phyloP scores from a whole-genome alignment of 2,113 vertebrate species.

The Aptenodytes forsteri region DNA sequence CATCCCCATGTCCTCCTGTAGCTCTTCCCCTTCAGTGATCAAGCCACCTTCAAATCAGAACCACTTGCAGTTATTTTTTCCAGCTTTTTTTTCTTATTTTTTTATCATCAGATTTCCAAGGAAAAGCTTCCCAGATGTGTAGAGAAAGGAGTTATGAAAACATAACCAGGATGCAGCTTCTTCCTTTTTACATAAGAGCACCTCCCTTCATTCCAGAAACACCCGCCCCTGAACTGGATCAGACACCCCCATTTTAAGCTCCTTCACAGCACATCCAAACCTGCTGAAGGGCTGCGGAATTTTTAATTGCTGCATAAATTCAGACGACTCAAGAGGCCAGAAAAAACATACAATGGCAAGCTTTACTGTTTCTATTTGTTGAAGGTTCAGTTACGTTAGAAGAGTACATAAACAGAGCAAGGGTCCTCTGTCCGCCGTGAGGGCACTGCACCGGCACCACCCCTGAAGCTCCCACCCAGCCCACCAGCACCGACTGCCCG shows the following conservation, averaged over 20 bases:
- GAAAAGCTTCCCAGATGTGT: not conserved
- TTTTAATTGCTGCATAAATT: too few relatives aligned
- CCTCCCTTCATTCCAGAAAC: not conserved
- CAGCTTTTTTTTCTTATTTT: not conserved
- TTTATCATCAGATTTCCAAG: not conserved
- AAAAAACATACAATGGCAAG: not conserved
- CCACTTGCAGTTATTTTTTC: too few relatives aligned
- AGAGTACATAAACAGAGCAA: accelerated
- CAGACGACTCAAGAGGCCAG: not conserved
- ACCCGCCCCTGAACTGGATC: too few relatives aligned
- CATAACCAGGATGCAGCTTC: not conserved
- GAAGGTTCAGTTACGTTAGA: too few relatives aligned
- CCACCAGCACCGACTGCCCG: not conserved
- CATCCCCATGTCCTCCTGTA: accelerated
- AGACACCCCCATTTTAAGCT: accelerated
- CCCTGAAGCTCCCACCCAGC: not conserved
- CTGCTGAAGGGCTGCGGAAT: not conserved
- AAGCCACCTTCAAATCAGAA: not conserved
- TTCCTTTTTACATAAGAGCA: not conserved
- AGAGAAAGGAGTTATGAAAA: not conserved
- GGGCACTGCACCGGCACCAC: not conserved
- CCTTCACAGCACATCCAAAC: not conserved
- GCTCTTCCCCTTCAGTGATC: not conserved
- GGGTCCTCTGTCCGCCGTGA: accelerated
- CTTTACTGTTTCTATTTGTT: too few relatives aligned